phyloP scores from a whole-genome alignment of 2,888 invertebrate genomes.

The Plagiodera versicolora region DNA sequence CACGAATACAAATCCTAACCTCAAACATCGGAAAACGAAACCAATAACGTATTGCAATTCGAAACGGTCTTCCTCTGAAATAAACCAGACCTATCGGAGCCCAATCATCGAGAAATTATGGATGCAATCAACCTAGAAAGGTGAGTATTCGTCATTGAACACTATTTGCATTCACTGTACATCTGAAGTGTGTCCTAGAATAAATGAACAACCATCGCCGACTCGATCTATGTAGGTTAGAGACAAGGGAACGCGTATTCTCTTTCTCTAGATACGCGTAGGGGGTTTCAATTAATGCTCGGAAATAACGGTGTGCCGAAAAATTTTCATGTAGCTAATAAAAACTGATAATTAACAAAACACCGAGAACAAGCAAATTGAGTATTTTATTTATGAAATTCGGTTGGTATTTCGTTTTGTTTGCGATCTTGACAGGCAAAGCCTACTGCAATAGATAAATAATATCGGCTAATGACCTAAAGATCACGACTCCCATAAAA shows the following conservation, averaged over 20 bases:
- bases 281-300: slow-evolving; percentile 23
- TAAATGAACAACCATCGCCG: neutral
- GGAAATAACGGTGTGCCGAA: neutral
- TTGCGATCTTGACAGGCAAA: too few species aligned
- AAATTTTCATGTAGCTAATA: neutral
- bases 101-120: neutral
- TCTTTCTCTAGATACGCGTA: slow-evolving; percentile 12
- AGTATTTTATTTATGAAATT: too few species aligned
- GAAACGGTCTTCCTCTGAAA: neutral
- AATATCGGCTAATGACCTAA: too few species aligned
- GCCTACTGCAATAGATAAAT: too few species aligned
- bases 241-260: slow-evolving; percentile 9
- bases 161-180: slow-evolving; percentile 12
- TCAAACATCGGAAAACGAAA: neutral
- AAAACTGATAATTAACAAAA: too few species aligned
- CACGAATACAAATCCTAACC: too few species aligned
- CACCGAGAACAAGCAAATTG: too few species aligned
- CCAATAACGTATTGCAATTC: neutral
- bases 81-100: neutral
- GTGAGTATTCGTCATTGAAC: neutral
- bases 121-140: neutral
- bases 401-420: too few species aligned
- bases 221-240: slow-evolving; percentile 16
- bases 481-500: too few species aligned
- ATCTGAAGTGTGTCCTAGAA: slow-evolving; percentile 19